Base-by-base conservation (phyloP, 1,140 invertebrate species). In the Panonychus citri region DNA sequence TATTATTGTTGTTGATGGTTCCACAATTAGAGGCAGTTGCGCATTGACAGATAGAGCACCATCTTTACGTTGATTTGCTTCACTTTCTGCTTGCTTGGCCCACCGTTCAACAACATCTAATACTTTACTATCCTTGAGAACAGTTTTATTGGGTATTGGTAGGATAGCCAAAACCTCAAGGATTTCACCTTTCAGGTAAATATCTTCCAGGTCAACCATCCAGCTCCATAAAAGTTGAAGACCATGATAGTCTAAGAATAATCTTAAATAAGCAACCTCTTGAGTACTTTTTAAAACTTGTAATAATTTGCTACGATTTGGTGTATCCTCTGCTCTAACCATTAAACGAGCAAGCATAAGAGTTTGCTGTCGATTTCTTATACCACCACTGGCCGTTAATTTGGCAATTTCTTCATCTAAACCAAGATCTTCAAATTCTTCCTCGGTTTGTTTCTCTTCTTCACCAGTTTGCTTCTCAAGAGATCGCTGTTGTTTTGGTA, bases 161-260 rank as follows among this genome's bases (percentile, higher is more conserved):
- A 96, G 73, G 46, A 78, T 77, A 54, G 80, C 78, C 39, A 74
- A 61, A 1, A 64, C 50, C 56, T 61, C 54, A 15, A 64, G 48
- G 51, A 65, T 62, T 48, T 58, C 57, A 15, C 13, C 46, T 59
- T 63, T 62, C 10, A 65, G 57, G 40, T 63, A 55, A 24, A 43
- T 25, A 37, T 62, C 57, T 39, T 60, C 63, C 12, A 78, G 73
- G 64, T 83, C 80, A 62, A 79, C 77, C 77, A 93, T 91, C 79
- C 90, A 95, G 43, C 83, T 84, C 73, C 87, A 87, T 42, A 96
- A 73, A 27, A 95, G 69, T 12, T 82, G 73, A 30, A 96, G 71
- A 1, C 89, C 90, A 66, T 94, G 85, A 71, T 95, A 95, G 72
- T 94, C 90, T 17, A 95, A 72, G 69, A 95, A 94, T 27, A 95